These are phyloP conservation scores for Drosophila quinaria DNA, from an alignment of 2,888 invertebrate species.

Conservation along the genomic window DNA sequence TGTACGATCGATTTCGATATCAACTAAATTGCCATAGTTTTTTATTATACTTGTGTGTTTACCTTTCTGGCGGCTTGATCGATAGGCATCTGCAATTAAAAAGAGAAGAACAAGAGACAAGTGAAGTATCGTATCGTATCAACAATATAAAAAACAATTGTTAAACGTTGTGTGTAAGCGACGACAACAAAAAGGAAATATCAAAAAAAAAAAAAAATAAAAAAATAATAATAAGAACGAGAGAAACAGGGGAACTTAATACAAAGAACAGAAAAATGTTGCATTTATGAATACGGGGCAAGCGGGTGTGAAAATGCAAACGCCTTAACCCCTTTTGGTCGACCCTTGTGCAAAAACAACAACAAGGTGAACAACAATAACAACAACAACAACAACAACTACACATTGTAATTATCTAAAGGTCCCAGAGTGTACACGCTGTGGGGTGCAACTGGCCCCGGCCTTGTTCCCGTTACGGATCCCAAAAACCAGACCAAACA, in stretches of 20 bases:
- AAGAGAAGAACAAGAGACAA: conserved; percentile 87
- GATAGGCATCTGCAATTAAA: conserved; percentile 92
- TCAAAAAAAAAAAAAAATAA: not conserved
- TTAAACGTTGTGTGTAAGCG: conserved; percentile 64
- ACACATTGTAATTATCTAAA: conserved; percentile 69
- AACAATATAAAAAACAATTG: conserved; percentile 45
- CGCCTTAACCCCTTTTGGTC: conserved; percentile 54
- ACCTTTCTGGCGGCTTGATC: conserved; percentile 91
- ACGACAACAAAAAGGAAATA: conserved; percentile 13
- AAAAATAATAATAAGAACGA: conserved; percentile 6
- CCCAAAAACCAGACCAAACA: conserved; percentile 9
- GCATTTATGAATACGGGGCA: conserved; percentile 57
- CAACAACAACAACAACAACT: conserved; percentile 40
- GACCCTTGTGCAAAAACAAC: conserved; percentile 16
- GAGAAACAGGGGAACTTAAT: conserved; percentile 12
- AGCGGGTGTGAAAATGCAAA: conserved; percentile 80
- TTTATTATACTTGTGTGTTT: conserved; percentile 85
- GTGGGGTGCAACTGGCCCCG: conserved; percentile 63
- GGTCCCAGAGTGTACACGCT: conserved; percentile 56
- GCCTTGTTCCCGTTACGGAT: conserved; percentile 44
- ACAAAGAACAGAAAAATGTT: conserved; percentile 47
- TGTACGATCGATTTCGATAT: conserved; percentile 62
- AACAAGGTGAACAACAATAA: conserved; percentile 30
- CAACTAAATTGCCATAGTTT: conserved; percentile 71
- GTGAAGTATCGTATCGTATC: conserved; percentile 85